phyloP scores from a whole-genome alignment of 2,113 vertebrate genomes.

The Accipiter cooperii region DNA sequence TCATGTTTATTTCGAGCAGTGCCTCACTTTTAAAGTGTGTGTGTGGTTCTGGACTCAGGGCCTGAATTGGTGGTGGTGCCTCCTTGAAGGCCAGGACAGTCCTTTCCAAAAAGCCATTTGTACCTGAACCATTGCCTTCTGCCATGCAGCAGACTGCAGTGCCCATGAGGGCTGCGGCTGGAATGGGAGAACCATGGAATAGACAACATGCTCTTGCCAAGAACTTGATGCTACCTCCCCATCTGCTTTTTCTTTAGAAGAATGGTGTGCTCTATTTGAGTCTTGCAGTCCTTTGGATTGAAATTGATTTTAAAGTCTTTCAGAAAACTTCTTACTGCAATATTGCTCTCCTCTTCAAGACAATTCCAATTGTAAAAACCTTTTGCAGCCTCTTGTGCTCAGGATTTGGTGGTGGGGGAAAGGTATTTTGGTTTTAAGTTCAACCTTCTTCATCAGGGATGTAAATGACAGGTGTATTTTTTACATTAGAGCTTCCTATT shows the following conservation, averaged over 20 bases:
- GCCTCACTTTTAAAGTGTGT: not conserved
- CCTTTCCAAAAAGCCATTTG: not conserved
- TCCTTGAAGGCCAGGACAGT: not conserved
- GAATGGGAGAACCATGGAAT: not conserved
- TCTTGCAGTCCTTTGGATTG: not conserved
- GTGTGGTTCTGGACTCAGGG: not conserved
- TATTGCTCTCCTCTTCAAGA: not conserved
- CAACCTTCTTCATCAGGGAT: not conserved
- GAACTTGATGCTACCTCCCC: not conserved
- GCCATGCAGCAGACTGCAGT: not conserved
- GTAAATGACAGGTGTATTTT: not conserved
- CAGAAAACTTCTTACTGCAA: not conserved
- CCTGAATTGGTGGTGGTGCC: not conserved
- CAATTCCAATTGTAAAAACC: not conserved
- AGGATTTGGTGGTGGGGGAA: not conserved
- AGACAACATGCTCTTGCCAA: no score
- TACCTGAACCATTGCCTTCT: not conserved
- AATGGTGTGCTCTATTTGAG: not conserved
- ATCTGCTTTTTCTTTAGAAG: not conserved
- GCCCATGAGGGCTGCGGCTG: no score
- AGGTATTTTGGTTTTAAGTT: no score
- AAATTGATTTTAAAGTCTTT: not conserved
- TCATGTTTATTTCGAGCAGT: not conserved
- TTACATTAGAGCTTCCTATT: not conserved
- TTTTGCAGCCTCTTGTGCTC: not conserved